Percentiles rank a stretch among this genome's conserved stretches.
phyloP scores from a whole-genome alignment of 1,140 invertebrate species.

The Drosophila elegans region DNA sequence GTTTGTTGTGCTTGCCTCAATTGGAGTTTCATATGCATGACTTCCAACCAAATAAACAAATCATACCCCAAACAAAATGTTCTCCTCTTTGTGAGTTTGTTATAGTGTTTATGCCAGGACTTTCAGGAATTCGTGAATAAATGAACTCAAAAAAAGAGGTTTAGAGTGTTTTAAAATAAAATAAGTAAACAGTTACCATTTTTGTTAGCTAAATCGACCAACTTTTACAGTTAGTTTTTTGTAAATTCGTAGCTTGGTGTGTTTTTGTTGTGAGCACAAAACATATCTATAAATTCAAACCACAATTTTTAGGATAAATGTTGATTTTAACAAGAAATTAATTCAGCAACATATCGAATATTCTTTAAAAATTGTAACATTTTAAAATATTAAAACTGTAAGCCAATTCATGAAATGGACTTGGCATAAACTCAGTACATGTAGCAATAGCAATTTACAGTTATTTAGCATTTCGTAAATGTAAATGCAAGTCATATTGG shows the following conservation, averaged over 20 bases:
- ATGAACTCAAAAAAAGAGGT: not conserved
- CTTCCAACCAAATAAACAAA: constrained; percentile 31
- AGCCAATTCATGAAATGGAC: not conserved
- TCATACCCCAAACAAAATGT: constrained; percentile 8
- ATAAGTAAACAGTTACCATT: too few relatives aligned
- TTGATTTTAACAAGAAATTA: too few relatives aligned
- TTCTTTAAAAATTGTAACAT: not conserved
- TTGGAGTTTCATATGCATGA: constrained; percentile 21
- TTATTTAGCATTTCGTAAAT: constrained; percentile 21
- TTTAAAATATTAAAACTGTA: not conserved
- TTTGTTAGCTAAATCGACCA: too few relatives aligned
- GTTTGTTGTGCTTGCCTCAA: constrained; percentile 21
- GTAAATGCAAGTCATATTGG: constrained; percentile 29
- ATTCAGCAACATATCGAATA: too few relatives aligned
- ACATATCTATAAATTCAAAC: too few relatives aligned
- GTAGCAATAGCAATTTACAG: constrained; percentile 35
- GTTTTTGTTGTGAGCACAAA: too few relatives aligned
- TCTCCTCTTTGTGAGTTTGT: not conserved
- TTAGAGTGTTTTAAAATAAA: too few relatives aligned
- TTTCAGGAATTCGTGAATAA: not conserved
- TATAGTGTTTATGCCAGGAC: not conserved
- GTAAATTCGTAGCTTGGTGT: too few relatives aligned
- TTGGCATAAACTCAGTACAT: not conserved
- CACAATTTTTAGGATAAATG: too few relatives aligned
- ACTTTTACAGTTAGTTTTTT: too few relatives aligned